phyloP scores from a whole-genome alignment of 2,797 vertebrate species.

The Myiotriccus ornatus region DNA sequence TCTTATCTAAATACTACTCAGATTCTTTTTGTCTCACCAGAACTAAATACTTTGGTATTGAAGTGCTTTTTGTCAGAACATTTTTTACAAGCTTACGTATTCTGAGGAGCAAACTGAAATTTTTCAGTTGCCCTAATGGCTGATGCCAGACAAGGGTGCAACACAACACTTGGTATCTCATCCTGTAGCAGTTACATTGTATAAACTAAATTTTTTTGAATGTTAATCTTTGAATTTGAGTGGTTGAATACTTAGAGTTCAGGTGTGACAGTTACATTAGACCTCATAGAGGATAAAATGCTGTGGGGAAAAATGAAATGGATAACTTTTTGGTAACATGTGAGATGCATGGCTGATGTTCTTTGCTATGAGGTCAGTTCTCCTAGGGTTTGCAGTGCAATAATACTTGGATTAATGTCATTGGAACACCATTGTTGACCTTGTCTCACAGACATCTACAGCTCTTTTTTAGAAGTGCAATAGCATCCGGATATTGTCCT shows the following conservation, averaged over 20 bases:
- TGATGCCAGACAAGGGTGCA: neutral
- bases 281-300: neutral
- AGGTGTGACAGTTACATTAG: accelerated
- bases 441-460: neutral
- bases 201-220: neutral
- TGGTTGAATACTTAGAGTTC: neutral
- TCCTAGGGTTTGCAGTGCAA: neutral
- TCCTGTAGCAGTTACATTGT: neutral
- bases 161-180: accelerated
- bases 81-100: neutral
- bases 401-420: neutral
- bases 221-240: neutral
- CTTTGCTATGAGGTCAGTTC: neutral
- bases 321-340: neutral
- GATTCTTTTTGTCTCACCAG: neutral
- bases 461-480: neutral
- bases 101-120: neutral
- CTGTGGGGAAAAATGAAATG: neutral
- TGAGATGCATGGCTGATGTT: neutral
- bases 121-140: neutral
- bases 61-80: neutral
- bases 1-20: neutral
- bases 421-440: neutral
- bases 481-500: neutral
- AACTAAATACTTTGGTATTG: neutral